Evolutionary conservation across 2,888 invertebrate species (phyloP).

Genomic region (Macrosoma leucophasiata): DNA sequence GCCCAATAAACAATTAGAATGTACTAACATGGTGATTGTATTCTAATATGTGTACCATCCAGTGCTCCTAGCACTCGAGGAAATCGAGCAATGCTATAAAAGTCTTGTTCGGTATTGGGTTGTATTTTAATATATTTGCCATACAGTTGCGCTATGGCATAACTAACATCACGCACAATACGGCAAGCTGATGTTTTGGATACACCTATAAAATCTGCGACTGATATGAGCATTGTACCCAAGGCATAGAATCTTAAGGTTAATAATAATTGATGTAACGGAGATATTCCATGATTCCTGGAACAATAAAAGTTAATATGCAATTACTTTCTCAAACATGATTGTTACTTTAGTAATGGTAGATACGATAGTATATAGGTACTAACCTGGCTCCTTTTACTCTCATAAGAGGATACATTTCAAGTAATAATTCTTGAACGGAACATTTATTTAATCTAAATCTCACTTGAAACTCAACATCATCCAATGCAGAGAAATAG

Average conservation of each 20-base stretch:
- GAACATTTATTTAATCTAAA: conserved; percentile 11
- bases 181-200: conserved; percentile 26
- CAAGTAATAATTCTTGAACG: neutral
- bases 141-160: conserved; percentile 27
- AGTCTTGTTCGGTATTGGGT: conserved; percentile 13
- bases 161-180: conserved; percentile 24
- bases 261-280: conserved; percentile 27
- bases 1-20: neutral
- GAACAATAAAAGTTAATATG: no score
- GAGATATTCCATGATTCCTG: conserved; percentile 26
- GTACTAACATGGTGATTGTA: conserved; percentile 29
- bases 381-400: conserved; percentile 9
- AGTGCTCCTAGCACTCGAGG: conserved; percentile 28
- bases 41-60: conserved; percentile 24
- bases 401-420: conserved; percentile 5
- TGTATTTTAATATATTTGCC: conserved; percentile 22
- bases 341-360: neutral
- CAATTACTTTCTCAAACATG: neutral
- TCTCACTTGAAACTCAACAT: conserved; percentile 18
- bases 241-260: conserved; percentile 29
- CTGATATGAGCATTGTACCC: conserved; percentile 27
- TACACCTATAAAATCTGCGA: conserved; percentile 29
- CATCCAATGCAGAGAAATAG: conserved; percentile 16
- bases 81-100: conserved; percentile 24
- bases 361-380: neutral